Conservation (phyloP, 2,888 invertebrate genomes). For the Pseudococcus longispinus region DNA sequence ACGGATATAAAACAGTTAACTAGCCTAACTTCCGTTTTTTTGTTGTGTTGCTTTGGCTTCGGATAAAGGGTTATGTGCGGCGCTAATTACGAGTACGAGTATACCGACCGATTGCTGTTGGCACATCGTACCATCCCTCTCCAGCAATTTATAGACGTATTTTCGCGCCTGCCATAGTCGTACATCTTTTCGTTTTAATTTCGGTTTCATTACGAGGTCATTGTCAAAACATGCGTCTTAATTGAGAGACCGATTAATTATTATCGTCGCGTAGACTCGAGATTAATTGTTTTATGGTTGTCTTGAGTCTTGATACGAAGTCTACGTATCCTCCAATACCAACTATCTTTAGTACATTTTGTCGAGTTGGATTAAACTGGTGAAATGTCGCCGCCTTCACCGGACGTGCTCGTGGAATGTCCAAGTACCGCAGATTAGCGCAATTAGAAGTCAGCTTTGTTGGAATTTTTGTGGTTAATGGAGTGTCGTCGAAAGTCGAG, state of each 20-base stretch:
- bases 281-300: not conserved
- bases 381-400: not conserved
- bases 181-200: not conserved
- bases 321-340: not conserved
- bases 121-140: not conserved
- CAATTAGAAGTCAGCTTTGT: not conserved
- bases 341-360: not conserved
- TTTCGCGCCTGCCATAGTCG: not conserved
- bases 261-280: not conserved
- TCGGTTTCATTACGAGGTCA: slow-evolving; percentile 7
- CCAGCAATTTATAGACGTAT: not conserved
- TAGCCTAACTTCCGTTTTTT: slow-evolving; percentile 56
- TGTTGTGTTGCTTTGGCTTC: slow-evolving; percentile 37
- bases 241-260: not conserved
- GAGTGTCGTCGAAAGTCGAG: not conserved
- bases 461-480: slow-evolving; percentile 5
- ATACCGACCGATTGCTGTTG: not conserved
- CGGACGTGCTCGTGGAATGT: not conserved
- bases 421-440: not conserved
- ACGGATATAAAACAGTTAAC: slow-evolving; percentile 56
- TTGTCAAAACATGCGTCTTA: not conserved
- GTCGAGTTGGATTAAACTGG: not conserved
- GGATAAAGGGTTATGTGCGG: slow-evolving; percentile 31
- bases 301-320: too few relatives aligned
- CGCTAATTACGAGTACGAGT: slow-evolving; percentile 24